Evolutionary conservation across 2,113 vertebrate species (phyloP).

Genomic region (Rhinolophus ferrumequinum): DNA sequence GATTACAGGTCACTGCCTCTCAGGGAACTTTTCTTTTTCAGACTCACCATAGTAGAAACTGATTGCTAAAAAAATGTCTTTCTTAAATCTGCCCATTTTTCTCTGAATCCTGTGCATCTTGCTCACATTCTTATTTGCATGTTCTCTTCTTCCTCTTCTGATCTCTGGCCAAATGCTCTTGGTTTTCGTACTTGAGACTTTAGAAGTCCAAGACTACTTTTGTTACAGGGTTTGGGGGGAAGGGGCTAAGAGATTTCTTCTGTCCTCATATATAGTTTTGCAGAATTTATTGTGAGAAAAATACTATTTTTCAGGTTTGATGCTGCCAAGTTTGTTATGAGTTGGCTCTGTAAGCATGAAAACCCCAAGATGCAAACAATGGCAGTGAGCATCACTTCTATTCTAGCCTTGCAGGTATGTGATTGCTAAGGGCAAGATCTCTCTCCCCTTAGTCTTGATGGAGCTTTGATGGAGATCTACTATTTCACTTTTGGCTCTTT

Average conservation of each 20-base stretch:
- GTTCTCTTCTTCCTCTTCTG: neutral
- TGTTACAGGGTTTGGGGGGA: neutral
- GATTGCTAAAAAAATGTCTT: neutral
- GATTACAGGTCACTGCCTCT: neutral
- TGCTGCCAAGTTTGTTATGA: conserved; percentile 93
- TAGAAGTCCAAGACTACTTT: neutral
- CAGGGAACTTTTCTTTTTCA: neutral
- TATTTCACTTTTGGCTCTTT: neutral
- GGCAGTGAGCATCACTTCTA: conserved; percentile 93
- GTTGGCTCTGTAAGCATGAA: conserved; percentile 93
- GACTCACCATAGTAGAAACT: neutral
- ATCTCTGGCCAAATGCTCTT: neutral
- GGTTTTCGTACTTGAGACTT: neutral
- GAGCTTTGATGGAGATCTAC: neutral
- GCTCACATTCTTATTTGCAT: neutral
- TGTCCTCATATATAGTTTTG: neutral
- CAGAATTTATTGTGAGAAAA: conserved; percentile 49
- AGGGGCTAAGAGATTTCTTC: conserved; percentile 1
- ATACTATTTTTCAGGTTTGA: conserved; percentile 88
- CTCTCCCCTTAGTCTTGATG: neutral
- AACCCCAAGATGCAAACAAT: conserved; percentile 95
- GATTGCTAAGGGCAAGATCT: neutral
- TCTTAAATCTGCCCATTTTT: neutral
- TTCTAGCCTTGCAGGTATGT: conserved; percentile 92
- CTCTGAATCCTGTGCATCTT: neutral